Evolutionary conservation across 2,888 invertebrate genomes (phyloP).

Genomic region (Cosmorhoe ocellata): DNA sequence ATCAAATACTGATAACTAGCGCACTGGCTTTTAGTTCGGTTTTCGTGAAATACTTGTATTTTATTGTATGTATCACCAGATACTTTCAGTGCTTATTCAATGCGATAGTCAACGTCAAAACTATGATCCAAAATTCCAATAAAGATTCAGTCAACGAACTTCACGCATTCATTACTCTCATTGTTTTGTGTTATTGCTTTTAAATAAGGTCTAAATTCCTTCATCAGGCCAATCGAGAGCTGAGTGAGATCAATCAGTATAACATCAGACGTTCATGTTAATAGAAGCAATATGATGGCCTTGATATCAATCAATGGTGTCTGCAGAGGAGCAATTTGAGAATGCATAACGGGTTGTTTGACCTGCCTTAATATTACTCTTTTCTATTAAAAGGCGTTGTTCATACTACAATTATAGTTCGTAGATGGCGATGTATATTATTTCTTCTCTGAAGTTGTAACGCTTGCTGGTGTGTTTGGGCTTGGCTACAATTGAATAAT

Average conservation of each 20-base stretch:
- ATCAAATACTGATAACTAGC: slow-evolving; percentile 45
- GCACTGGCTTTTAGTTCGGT: slow-evolving; percentile 23
- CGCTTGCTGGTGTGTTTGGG: not conserved
- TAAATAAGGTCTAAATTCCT: slow-evolving; percentile 19
- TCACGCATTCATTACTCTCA: not conserved
- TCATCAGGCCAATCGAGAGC: slow-evolving; percentile 14
- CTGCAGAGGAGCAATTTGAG: slow-evolving; percentile 7
- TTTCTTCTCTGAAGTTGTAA: slow-evolving; percentile 4
- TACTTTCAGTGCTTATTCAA: no score
- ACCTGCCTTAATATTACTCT: not conserved
- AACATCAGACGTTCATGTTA: slow-evolving; percentile 22
- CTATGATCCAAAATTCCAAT: not conserved
- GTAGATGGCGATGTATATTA: not conserved
- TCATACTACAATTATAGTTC: not conserved
- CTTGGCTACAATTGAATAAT: no score
- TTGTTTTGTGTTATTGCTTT: slow-evolving; percentile 5
- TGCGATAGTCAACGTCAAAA: not conserved
- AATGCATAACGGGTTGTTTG: not conserved
- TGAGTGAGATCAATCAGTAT: slow-evolving; percentile 32
- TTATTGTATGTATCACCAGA: no score
- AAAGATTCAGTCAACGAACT: not conserved
- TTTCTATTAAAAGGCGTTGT: not conserved
- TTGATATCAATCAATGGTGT: slow-evolving; percentile 50
- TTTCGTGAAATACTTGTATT: not conserved
- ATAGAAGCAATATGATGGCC: slow-evolving; percentile 54